phyloP scores from a whole-genome alignment of 2,113 vertebrate genomes.

The Gorilla gorilla region DNA sequence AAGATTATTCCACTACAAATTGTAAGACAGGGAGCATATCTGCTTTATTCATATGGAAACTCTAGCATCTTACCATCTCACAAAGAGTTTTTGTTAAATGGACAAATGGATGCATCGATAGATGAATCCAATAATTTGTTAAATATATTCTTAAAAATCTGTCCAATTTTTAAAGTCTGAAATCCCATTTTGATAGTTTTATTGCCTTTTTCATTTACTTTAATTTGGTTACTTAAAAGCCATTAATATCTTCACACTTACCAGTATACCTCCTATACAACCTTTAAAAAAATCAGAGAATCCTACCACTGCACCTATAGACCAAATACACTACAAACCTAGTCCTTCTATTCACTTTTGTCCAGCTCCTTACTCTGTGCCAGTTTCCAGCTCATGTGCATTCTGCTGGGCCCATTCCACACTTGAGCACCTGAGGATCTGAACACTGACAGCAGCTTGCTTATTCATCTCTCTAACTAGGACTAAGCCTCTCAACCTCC shows the following conservation, averaged over 20 bases:
- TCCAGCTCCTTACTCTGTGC: no score
- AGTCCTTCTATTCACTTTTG: background rate
- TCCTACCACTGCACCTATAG: background rate
- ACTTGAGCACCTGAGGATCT: background rate
- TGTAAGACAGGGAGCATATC: background rate
- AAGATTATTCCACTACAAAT: background rate
- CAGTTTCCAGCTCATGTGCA: background rate
- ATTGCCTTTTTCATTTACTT: background rate
- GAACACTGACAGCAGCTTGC: background rate
- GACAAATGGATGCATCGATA: background rate
- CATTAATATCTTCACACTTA: background rate
- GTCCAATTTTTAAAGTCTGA: background rate
- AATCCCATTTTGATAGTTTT: background rate
- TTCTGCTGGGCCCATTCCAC: background rate
- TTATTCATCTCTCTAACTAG: background rate
- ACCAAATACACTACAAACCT: background rate
- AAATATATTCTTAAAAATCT: background rate
- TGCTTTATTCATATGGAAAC: background rate
- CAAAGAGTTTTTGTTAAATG: background rate
- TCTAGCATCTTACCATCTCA: background rate
- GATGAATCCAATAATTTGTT: background rate
- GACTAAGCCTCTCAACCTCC: background rate
- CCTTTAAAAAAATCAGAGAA: background rate
- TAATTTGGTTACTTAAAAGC: background rate
- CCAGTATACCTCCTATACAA: background rate